phyloP scores from a whole-genome alignment of 2,113 vertebrate species.

The Perca flavescens region DNA sequence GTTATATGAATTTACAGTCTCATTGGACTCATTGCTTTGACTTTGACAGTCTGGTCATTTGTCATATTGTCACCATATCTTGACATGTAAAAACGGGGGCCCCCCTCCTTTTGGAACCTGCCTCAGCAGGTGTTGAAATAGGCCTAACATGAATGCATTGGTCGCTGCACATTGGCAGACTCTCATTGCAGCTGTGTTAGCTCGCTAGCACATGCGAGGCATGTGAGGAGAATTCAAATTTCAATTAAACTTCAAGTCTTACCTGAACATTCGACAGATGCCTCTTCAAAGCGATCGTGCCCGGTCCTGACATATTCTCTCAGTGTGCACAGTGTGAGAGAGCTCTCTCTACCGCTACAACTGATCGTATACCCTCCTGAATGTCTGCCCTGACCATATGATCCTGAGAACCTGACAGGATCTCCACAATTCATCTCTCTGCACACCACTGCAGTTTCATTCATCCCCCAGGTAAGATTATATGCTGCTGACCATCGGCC shows the following conservation, averaged over 20 bases:
- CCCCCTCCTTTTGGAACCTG: background rate
- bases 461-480: slow-evolving; percentile 58
- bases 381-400: slow-evolving; percentile 1
- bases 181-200: too few relatives aligned
- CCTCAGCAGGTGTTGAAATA: too few relatives aligned
- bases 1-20: background rate
- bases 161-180: too few relatives aligned
- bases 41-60: background rate
- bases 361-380: slow-evolving; percentile 38
- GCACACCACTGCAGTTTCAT: slow-evolving; percentile 72
- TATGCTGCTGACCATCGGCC: slow-evolving; percentile 53
- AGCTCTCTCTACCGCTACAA: slow-evolving; percentile 59
- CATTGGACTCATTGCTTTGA: background rate
- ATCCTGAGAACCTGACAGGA: slow-evolving; percentile 15
- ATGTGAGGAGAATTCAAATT: too few relatives aligned
- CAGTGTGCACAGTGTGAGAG: slow-evolving; percentile 61
- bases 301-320: too few relatives aligned
- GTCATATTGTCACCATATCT: background rate
- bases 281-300: slow-evolving; percentile 9
- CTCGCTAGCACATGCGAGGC: too few relatives aligned
- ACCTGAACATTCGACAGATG: slow-evolving; percentile 71
- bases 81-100: background rate
- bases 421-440: slow-evolving; percentile 77
- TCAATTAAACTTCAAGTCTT: background rate
- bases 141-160: too few relatives aligned